Evolutionary conservation across 2,113 vertebrate genomes (phyloP).

Genomic region (Heteronetta atricapilla): DNA sequence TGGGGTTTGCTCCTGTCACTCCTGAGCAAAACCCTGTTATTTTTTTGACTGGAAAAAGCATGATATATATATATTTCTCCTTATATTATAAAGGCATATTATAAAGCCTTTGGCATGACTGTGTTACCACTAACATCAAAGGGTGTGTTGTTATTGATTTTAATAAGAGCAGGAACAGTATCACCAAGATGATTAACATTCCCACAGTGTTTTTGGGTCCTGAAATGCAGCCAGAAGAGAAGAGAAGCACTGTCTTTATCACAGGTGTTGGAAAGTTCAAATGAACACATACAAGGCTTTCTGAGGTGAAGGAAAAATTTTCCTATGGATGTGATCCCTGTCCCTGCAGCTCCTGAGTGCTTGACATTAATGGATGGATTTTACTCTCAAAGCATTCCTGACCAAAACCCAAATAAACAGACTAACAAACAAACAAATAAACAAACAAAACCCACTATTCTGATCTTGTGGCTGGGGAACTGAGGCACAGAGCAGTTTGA

Average conservation of each 20-base stretch:
- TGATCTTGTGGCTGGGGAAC: not conserved
- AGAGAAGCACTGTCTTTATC: not conserved
- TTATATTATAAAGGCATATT: not conserved
- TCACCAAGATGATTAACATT: slow-evolving; percentile 12
- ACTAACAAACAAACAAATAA: not conserved
- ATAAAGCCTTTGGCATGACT: not conserved
- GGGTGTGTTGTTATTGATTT: not conserved
- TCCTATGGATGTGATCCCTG: not conserved
- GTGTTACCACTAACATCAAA: not conserved
- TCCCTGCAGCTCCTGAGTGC: not conserved
- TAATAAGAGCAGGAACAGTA: not conserved
- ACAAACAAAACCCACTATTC: not conserved
- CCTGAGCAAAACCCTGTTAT: not conserved
- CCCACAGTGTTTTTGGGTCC: not conserved
- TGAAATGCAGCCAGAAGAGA: not conserved
- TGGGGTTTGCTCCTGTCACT: not conserved
- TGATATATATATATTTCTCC: not conserved
- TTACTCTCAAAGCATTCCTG: not conserved
- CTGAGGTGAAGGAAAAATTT: not conserved
- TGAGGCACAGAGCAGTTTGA: not conserved
- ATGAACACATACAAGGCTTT: not conserved
- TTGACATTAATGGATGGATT: not conserved
- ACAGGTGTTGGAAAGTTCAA: not conserved
- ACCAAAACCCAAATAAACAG: not conserved
- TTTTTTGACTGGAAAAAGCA: not conserved